Conservation (phyloP, 2,888 invertebrate genomes). For the Himalopsyche anomala region DNA sequence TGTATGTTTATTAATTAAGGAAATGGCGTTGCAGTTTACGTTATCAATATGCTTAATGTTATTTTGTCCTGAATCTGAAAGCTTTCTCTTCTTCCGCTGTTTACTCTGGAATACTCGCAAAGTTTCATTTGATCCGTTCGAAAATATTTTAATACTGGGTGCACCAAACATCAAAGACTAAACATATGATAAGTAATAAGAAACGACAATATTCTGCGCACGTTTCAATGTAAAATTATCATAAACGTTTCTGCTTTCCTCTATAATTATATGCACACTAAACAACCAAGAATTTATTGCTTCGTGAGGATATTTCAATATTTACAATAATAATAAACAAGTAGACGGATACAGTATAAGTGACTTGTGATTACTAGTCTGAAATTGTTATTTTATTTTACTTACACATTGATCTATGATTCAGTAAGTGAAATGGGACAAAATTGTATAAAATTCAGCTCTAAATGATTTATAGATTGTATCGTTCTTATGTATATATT, state of each 20-base stretch:
- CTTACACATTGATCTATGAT: too few species aligned
- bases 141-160: background rate
- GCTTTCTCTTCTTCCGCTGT: background rate
- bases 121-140: background rate
- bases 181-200: background rate
- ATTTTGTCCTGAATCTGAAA: background rate
- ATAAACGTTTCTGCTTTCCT: background rate
- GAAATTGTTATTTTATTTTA: too few species aligned
- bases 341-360: too few species aligned
- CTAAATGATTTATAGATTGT: too few species aligned
- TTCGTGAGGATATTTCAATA: background rate
- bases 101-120: background rate
- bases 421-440: too few species aligned
- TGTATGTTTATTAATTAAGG: background rate
- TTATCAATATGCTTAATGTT: background rate
- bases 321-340: background rate
- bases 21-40: background rate
- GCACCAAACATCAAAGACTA: conserved; percentile 24
- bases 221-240: conserved; percentile 38
- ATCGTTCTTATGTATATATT: too few species aligned
- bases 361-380: too few species aligned
- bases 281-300: conserved; percentile 2
- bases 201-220: background rate
- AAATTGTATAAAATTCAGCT: too few species aligned
- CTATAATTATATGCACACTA: background rate